Evolutionary conservation across 92 coral and sea anemone species (phyloP), one percentile per base, ranked within the genome.

Genomic region (Pocillopora grandis): DNA sequence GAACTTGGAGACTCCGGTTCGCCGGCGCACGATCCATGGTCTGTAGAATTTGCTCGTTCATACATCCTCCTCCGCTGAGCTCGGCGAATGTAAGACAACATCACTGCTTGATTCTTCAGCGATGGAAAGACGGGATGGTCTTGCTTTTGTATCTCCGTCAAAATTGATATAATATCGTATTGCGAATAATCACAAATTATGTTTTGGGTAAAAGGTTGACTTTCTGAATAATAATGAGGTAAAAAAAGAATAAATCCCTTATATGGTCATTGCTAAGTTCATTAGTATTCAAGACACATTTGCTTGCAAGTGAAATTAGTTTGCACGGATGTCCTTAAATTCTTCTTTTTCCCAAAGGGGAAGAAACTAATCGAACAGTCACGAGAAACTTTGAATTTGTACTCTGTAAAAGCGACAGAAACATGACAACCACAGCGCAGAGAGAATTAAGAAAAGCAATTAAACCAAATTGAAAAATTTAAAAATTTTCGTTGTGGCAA

Each of bases 41-140:
- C 86, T 3, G 52, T 1, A 23, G 94, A 88, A 33, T 85, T 88
- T 1, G 92, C 86, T 69, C 92, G 59, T 62, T 91, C 88, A 37
- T 91, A 91, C 90, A 90, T 62, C 27, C 92, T 48, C 23, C 94
- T 62, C 27, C 94, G 76, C 1, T 88, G 90, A 0, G 94, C 94
- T 19, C 92, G 84, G 37, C 90, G 90, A 36, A 91, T 77, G 55
- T 85, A 79, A 17, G 94, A 88, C 78, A 91, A 58, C 94, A 91
- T 91, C 62, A 1, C 71, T 65, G 0, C 2, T 42, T 66, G 31
- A 58, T 42, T 17, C 37, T 42, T 42, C 52, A 42, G 14, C n/a
- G 59, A 48, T 57, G 37, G 16, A 71, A 37, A 55, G 61, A 20
- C 36, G 36, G 2, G n/a, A 18, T 2, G 58, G n/a, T 42, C 61